A percentile compares a stretch with the other conserved stretches of the same genome.
Conservation (phyloP, 2,113 vertebrate species). For the Himantopus leucocephalus region DNA sequence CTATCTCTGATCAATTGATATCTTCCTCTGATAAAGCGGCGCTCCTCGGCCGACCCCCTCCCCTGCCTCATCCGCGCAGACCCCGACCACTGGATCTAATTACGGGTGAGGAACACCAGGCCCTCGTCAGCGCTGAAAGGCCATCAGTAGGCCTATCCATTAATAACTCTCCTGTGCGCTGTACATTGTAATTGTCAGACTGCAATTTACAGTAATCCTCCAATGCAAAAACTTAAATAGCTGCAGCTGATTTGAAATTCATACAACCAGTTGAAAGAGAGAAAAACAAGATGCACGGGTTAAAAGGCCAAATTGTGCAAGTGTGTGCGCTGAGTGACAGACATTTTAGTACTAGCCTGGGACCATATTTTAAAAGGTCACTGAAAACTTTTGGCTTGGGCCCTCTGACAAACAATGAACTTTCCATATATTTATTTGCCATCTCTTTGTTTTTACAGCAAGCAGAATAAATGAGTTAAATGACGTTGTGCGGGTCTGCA, state of each 20-base stretch:
- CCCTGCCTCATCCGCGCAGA: conserved; percentile 34
- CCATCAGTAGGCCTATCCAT: conserved; percentile 86
- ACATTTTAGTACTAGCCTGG: conserved; percentile 88
- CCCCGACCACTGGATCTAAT: conserved; percentile 86
- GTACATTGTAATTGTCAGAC: conserved; percentile 90
- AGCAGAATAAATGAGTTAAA: conserved; percentile 92
- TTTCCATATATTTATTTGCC: conserved; percentile 90
- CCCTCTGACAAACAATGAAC: conserved; percentile 88
- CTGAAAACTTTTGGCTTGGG: conserved; percentile 84
- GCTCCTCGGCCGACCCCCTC: conserved; percentile 37
- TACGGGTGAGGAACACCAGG: conserved; percentile 84
- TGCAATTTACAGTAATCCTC: conserved; percentile 89
- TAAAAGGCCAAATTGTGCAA: conserved; percentile 81
- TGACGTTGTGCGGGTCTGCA: conserved; percentile 90
- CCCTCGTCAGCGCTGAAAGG: conserved; percentile 81
- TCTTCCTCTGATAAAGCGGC: conserved; percentile 77
- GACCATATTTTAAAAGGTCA: conserved; percentile 88
- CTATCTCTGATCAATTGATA: conserved; percentile 83
- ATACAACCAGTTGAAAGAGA: conserved; percentile 83
- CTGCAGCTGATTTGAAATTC: conserved; percentile 85
- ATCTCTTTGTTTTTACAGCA: conserved; percentile 94
- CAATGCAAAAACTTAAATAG: conserved; percentile 77
- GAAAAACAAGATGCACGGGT: conserved; percentile 84
- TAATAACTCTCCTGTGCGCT: conserved; percentile 87
- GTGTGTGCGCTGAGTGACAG: conserved; percentile 88